These are phyloP conservation scores for Plutella xylostella DNA, from an alignment of 2,888 invertebrate species.

Conservation along the genomic window DNA sequence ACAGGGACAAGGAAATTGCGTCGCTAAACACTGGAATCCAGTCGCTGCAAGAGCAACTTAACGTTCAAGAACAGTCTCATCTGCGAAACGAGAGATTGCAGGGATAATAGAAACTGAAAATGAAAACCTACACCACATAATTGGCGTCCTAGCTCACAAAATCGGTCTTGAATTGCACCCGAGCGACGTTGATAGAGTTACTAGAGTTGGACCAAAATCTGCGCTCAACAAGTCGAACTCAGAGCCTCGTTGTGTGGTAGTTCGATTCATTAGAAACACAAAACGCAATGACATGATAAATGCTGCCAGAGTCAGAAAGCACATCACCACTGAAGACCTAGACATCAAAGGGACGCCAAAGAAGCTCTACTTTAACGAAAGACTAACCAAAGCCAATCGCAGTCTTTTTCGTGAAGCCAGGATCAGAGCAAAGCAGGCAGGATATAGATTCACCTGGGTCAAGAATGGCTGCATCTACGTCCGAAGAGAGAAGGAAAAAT, in stretches of 20 bases:
- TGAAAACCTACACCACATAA: slow-evolving; percentile 18
- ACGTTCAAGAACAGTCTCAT: slow-evolving; percentile 12
- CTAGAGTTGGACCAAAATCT: slow-evolving; percentile 13
- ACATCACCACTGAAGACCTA: background rate
- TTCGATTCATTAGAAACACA: background rate
- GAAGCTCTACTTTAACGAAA: slow-evolving; percentile 7
- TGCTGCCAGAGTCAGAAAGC: background rate
- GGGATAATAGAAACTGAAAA: slow-evolving; percentile 15
- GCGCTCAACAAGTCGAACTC: background rate
- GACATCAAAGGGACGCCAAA: background rate
- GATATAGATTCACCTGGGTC: slow-evolving; percentile 1
- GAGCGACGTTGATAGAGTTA: slow-evolving; percentile 17
- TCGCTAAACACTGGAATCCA: slow-evolving; percentile 8
- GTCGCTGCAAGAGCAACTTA: slow-evolving; percentile 12
- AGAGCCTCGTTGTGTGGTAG: background rate
- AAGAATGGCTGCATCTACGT: slow-evolving; percentile 1
- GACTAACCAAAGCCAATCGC: slow-evolving; percentile 5
- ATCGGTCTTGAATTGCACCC: slow-evolving; percentile 16
- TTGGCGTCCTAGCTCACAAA: slow-evolving; percentile 12
- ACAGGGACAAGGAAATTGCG: background rate
- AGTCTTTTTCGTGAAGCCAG: slow-evolving; percentile 4
- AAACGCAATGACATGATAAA: slow-evolving; percentile 1
- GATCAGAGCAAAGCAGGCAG: background rate
- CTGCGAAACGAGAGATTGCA: slow-evolving; percentile 18
- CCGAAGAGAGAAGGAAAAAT: background rate